Percentiles rank a stretch among this genome's conserved stretches.
phyloP scores from a whole-genome alignment of 2,113 vertebrate species.

The Serinus canaria region DNA sequence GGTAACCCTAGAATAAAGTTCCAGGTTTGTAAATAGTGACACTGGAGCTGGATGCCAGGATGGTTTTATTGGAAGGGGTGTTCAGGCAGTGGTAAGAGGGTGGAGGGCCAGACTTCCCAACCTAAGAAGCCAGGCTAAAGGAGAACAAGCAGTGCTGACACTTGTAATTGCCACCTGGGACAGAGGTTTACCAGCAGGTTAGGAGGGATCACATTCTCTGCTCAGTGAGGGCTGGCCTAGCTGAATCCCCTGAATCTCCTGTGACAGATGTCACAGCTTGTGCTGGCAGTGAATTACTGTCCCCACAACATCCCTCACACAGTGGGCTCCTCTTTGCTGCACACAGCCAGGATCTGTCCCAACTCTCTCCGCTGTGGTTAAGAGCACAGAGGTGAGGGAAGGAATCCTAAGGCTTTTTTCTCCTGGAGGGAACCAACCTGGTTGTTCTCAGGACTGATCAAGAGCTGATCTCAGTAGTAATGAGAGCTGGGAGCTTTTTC shows the following conservation, averaged over 20 bases:
- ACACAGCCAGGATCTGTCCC: too few species aligned
- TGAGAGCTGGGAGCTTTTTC: neutral
- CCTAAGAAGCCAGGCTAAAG: neutral
- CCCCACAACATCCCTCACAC: fast-evolving
- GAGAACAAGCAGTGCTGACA: neutral
- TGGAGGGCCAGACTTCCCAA: fast-evolving
- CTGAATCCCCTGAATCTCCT: neutral
- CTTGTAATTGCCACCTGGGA: too few species aligned
- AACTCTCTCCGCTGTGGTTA: neutral
- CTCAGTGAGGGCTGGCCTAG: neutral
- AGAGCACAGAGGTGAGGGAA: neutral
- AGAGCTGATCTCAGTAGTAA: neutral
- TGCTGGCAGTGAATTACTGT: neutral
- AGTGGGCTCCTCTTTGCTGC: neutral
- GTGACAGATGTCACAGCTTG: neutral
- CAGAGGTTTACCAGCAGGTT: neutral
- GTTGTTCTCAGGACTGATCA: neutral
- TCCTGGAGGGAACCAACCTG: neutral
- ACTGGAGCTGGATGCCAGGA: neutral
- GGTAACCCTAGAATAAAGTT: neutral
- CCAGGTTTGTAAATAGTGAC: neutral
- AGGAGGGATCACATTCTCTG: neutral
- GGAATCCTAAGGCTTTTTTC: fast-evolving
- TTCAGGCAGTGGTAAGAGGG: neutral
- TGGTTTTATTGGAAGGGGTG: neutral